Percentiles rank a stretch among this genome's conserved stretches.
Evolutionary conservation across 2,888 invertebrate genomes (phyloP).

Genomic region (Apodemia zela): DNA sequence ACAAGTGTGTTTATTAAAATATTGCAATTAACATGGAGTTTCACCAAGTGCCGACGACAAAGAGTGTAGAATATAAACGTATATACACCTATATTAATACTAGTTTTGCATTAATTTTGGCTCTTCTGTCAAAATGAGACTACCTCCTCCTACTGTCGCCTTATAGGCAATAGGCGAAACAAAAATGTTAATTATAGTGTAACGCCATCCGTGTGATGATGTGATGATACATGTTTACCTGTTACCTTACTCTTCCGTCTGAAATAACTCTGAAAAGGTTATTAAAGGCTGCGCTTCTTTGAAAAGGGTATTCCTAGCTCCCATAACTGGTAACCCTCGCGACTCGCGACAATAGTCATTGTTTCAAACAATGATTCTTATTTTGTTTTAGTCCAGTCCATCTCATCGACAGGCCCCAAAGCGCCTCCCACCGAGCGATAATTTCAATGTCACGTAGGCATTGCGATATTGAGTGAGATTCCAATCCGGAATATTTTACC

Average conservation of each 20-base stretch:
- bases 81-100: no score
- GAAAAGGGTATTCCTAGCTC: not conserved
- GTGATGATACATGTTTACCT: not conserved
- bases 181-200: no score
- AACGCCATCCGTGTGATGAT: no score
- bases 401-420: conserved; percentile 46
- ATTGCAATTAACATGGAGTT: no score
- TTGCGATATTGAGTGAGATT: conserved; percentile 77
- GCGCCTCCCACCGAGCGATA: conserved; percentile 75
- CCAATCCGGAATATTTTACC: conserved; percentile 69
- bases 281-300: not conserved
- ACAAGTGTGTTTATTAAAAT: no score
- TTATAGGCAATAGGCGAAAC: no score
- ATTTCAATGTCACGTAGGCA: conserved; percentile 72
- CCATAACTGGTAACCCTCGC: conserved; percentile 32
- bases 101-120: no score
- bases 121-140: no score
- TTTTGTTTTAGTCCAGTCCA: conserved; percentile 66
- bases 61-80: no score
- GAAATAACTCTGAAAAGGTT: not conserved
- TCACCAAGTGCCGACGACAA: no score
- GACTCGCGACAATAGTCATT: conserved; percentile 73
- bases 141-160: no score
- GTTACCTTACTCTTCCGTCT: not conserved
- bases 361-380: conserved; percentile 67